A percentile compares a stretch with the other conserved stretches of the same genome.
Evolutionary conservation across 2,113 vertebrate species (phyloP).

Genomic region (Pelodiscus sinensis): DNA sequence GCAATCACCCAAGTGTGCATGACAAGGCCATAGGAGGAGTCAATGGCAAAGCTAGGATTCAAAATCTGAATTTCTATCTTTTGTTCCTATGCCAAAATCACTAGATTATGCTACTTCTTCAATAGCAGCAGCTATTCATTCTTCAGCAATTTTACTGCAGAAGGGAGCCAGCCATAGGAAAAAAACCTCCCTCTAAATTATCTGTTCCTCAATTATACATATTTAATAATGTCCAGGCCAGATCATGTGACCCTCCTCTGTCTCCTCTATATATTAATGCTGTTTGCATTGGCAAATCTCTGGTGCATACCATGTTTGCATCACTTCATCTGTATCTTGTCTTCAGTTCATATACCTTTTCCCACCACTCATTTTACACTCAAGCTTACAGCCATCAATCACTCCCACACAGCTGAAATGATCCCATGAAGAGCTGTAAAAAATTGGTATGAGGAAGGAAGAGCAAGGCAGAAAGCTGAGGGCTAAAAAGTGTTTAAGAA

Average conservation of each 20-base stretch:
- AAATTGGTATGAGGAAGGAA: neutral
- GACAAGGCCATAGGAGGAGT: neutral
- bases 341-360: neutral
- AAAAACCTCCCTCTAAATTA: neutral
- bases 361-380: too few species aligned
- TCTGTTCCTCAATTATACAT: neutral
- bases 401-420: fast-evolving
- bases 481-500: neutral
- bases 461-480: neutral
- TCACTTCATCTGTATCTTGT: fast-evolving
- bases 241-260: neutral
- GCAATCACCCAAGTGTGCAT: neutral
- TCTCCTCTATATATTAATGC: neutral
- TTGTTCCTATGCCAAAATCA: neutral
- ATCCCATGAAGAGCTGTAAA: neutral
- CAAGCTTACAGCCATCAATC: neutral
- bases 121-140: neutral
- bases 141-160: neutral
- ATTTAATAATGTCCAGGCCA: neutral
- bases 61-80: neutral
- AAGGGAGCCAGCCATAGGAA: neutral
- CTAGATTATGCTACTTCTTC: neutral
- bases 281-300: neutral
- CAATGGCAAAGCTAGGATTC: neutral
- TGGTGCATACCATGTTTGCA: neutral